Conservation (phyloP, 2,113 vertebrate species). For the Desmodus rotundus region DNA sequence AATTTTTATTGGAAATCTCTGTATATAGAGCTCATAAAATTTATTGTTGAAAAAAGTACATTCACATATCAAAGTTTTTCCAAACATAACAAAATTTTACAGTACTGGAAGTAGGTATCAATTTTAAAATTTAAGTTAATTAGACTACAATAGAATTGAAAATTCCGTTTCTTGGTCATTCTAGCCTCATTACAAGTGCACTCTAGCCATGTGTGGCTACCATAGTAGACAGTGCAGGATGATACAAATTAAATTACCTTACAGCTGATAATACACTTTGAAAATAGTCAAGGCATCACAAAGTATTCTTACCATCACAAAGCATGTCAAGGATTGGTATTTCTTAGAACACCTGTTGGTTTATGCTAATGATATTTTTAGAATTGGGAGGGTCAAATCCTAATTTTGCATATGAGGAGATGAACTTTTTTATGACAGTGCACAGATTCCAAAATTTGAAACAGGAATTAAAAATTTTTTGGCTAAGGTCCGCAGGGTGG, state of each 20-base stretch:
- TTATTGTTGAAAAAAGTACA: conserved; percentile 11
- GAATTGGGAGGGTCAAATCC: not conserved
- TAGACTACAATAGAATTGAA: not conserved
- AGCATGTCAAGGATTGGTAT: not conserved
- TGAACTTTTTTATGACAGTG: not conserved
- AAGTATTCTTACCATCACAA: not conserved
- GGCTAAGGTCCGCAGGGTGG: not conserved
- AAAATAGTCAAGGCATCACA: not conserved
- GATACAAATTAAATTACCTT: not conserved
- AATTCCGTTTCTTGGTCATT: not conserved
- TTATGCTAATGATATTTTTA: conserved; percentile 3
- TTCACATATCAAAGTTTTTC: not conserved
- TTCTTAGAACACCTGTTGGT: not conserved
- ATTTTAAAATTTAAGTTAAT: not conserved
- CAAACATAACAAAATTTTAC: not conserved
- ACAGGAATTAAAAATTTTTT: not conserved
- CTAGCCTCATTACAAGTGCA: not conserved
- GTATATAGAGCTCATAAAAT: conserved; percentile 44
- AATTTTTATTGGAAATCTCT: conserved; percentile 46
- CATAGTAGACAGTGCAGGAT: not conserved
- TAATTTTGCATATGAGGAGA: not conserved
- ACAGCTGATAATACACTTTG: not conserved
- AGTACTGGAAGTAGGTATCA: not conserved
- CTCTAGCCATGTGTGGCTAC: not conserved
- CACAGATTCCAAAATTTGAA: conserved; percentile 14